phyloP scores from a whole-genome alignment of 1,140 invertebrate genomes.

The Steinernema feltiae region DNA sequence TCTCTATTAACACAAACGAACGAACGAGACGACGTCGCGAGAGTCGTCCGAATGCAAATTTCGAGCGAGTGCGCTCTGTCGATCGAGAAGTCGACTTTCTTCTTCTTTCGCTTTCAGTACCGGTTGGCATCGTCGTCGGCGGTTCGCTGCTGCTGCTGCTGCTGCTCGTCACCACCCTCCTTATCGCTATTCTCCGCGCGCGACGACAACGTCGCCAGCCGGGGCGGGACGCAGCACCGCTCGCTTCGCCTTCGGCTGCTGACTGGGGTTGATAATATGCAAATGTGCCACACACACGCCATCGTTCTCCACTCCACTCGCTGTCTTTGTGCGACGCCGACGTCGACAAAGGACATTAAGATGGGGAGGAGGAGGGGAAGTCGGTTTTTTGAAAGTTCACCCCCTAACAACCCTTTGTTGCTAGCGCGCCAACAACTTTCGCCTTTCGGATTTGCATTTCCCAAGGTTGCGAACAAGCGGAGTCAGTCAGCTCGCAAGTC shows the following conservation, averaged over 20 bases:
- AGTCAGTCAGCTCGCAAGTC: too few species aligned
- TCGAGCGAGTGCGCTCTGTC: not conserved
- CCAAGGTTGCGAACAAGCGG: too few species aligned
- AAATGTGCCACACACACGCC: conserved; percentile 2
- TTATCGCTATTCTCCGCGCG: not conserved
- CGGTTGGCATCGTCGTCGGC: not conserved
- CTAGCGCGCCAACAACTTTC: too few species aligned
- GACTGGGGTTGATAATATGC: conserved; percentile 13
- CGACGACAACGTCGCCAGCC: not conserved
- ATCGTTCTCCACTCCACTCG: not conserved
- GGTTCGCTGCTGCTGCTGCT: not conserved
- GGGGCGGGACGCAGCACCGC: not conserved
- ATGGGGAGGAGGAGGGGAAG: not conserved
- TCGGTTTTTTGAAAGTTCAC: not conserved
- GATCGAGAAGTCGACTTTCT: conserved; percentile 6
- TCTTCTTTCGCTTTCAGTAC: not conserved
- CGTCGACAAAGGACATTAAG: too few species aligned
- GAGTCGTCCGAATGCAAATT: conserved; percentile 13
- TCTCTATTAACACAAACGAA: conserved; percentile 11
- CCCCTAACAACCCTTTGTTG: not conserved
- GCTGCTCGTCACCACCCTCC: not conserved
- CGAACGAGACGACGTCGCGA: not conserved
- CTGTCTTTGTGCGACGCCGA: too few species aligned
- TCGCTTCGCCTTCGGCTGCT: not conserved
- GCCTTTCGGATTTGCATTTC: too few species aligned